Percentiles rank a stretch among this genome's conserved stretches.
phyloP scores from a whole-genome alignment of 1,140 invertebrate genomes.

The Armadillidium nasatum region DNA sequence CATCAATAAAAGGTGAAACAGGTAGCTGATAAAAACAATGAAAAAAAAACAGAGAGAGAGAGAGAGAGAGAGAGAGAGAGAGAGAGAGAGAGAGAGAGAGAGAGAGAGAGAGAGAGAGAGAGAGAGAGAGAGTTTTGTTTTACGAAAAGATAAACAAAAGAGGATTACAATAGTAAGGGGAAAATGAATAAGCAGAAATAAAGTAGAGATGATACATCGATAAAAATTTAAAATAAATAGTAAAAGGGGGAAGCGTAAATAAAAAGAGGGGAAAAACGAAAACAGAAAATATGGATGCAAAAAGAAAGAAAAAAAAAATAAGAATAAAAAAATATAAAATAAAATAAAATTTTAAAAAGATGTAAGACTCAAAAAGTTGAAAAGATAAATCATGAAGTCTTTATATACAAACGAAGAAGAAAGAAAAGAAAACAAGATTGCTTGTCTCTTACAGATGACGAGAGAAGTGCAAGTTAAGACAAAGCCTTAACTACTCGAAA shows the following conservation, averaged over 20 bases:
- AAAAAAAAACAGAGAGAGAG: background rate
- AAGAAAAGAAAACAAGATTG: background rate
- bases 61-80: background rate
- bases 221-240: background rate
- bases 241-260: background rate
- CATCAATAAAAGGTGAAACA: background rate
- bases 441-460: conserved; percentile 11
- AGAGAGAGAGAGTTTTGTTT: background rate
- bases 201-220: no score
- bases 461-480: conserved; percentile 2
- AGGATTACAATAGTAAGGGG: no score
- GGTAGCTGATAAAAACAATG: background rate
- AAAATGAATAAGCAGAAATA: no score
- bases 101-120: conserved; percentile 11
- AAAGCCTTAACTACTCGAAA: conserved; percentile 10
- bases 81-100: conserved; percentile 4
- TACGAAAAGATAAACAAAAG: no score
- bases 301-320: no score
- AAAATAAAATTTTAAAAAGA: no score
- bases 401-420: no score
- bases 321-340: no score
- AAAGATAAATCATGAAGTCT: no score
- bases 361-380: no score
- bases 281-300: no score
- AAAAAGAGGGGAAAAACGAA: background rate